Conservation (phyloP, 2,888 invertebrate genomes). For the Caenorhabditis japonica region DNA sequence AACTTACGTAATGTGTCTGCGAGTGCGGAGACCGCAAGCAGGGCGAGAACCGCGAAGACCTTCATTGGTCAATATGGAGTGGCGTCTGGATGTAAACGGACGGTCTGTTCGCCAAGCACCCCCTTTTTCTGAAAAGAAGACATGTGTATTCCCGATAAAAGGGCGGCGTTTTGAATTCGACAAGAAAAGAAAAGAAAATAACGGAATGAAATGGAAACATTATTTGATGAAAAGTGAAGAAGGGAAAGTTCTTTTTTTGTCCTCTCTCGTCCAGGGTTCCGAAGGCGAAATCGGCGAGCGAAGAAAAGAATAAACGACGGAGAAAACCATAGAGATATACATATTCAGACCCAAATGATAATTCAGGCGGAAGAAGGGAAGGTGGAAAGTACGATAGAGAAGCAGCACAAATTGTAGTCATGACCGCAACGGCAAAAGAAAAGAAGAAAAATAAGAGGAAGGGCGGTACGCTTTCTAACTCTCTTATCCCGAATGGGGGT, state of each 20-base stretch:
- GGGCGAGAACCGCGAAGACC: constrained; percentile 38
- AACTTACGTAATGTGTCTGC: constrained; percentile 47
- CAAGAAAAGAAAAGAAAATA: constrained; percentile 25
- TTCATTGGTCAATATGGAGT: constrained; percentile 33
- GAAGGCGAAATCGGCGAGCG: too few relatives aligned
- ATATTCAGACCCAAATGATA: too few relatives aligned
- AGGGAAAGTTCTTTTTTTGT: not conserved
- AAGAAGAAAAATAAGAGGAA: not conserved
- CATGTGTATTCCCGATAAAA: too few relatives aligned
- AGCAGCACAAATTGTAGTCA: too few relatives aligned
- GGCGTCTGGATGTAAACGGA: constrained; percentile 30
- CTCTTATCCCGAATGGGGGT: constrained; percentile 29
- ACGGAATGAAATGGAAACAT: constrained; percentile 12
- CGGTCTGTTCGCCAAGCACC: constrained; percentile 43
- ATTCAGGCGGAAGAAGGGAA: too few relatives aligned
- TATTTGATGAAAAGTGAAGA: not conserved
- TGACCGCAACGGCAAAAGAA: too few relatives aligned
- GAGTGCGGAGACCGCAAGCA: constrained; percentile 24
- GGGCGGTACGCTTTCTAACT: constrained; percentile 22
- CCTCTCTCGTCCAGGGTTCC: too few relatives aligned
- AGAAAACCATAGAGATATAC: too few relatives aligned
- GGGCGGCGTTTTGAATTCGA: constrained; percentile 8
- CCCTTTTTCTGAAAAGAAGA: constrained; percentile 37
- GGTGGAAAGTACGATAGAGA: too few relatives aligned
- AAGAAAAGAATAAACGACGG: too few relatives aligned